A percentile compares a stretch with the other conserved stretches of the same genome.
Evolutionary conservation across 1,140 invertebrate genomes (phyloP).

Genomic region (Hyphantria cunea): DNA sequence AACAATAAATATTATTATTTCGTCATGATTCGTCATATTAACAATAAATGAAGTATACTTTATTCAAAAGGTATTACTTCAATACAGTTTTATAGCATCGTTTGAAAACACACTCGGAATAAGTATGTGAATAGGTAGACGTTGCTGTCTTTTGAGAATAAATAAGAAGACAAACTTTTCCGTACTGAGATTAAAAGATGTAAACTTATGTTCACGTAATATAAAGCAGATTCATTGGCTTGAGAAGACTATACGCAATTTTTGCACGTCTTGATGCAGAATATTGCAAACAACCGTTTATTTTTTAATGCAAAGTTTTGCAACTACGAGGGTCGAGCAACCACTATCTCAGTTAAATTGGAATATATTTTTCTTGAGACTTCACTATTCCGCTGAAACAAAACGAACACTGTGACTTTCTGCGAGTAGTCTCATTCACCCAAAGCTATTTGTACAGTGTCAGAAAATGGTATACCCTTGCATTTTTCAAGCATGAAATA

Average conservation of each 20-base stretch:
- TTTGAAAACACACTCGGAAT: too few species aligned
- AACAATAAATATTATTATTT: too few species aligned
- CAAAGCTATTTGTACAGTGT: slow-evolving; percentile 55
- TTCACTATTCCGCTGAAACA: slow-evolving; percentile 44
- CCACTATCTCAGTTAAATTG: slow-evolving; percentile 43
- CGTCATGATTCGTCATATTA: too few species aligned
- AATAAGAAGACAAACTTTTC: too few species aligned
- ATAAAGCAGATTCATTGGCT: not conserved
- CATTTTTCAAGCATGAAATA: slow-evolving; percentile 48
- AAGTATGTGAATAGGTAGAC: too few species aligned
- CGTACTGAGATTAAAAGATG: not conserved
- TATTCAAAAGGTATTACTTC: too few species aligned
- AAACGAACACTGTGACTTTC: slow-evolving; percentile 52
- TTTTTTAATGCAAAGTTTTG: slow-evolving; percentile 39
- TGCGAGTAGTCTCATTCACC: slow-evolving; percentile 52
- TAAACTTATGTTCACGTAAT: not conserved
- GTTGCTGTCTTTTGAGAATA: too few species aligned
- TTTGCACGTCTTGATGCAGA: too few species aligned
- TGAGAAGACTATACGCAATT: slow-evolving; percentile 13
- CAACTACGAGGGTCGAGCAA: slow-evolving; percentile 23
- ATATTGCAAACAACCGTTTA: not conserved
- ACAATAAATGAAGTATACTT: too few species aligned
- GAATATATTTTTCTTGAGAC: slow-evolving; percentile 49
- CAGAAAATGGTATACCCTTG: slow-evolving; percentile 47
- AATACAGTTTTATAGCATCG: too few species aligned